Evolutionary conservation across 2,797 vertebrate species (phyloP), one percentile per base, ranked within the genome.

Genomic region (Argyrosomus regius): DNA sequence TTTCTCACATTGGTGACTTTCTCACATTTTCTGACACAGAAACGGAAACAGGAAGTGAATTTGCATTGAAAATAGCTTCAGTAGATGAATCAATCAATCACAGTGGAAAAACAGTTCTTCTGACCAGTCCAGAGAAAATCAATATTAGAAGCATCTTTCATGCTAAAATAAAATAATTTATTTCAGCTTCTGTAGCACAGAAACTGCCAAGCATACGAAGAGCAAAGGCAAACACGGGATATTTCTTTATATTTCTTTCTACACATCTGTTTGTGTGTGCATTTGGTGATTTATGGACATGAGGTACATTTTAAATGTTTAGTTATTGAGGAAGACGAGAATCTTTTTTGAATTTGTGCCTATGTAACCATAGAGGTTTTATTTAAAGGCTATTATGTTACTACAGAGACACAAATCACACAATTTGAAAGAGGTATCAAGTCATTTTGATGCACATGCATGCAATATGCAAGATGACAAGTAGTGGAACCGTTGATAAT

Each of bases 81-180:
- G 11, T 31, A 20, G 17, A 69, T 48, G 12, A 18, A 6, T 66
- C 53, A 6, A 10, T n/a, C 3, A 28, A 68, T 49, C 4, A 28
- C 4, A 18, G 14, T 0, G 3, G 26, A 1, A 54, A 48, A 49
- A 45, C 13, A 20, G 22, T 14, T 26, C 6, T 31, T 1, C 26
- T 56, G 24, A 67, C 45, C 56, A 63, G 3, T 10, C 17, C 17
- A 43, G 20, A 64, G 9, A 77, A 18, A 62, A 66, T 46, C 31
- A 45, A 49, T 35, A 75, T 7, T 22, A 0, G 5, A 70, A 43
- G 28, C 8, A 66, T 17, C 5, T 58, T 22, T 22, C n/a, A 28
- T 16, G 8, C 5, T 24, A 35, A 71, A 54, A 63, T 26, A 0
- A 45, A 72, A 76, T 56, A 11, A 81, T 56, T 18, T 75, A 52